A percentile compares a stretch with the other conserved stretches of the same genome.
Evolutionary conservation across 2,113 vertebrate genomes (phyloP).

Genomic region (Nibea albiflora): DNA sequence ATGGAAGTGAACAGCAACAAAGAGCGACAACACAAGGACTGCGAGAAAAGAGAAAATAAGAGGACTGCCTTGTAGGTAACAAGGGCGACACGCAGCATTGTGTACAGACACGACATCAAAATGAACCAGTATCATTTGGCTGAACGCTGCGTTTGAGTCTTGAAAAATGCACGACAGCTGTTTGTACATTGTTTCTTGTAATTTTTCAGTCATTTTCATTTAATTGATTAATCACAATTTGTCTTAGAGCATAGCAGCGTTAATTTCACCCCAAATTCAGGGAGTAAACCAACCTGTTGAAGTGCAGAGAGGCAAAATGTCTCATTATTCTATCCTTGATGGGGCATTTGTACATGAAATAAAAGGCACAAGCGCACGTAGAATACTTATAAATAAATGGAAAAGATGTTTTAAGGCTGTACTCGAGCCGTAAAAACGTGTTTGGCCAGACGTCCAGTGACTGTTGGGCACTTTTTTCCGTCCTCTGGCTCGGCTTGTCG

Average conservation of each 20-base stretch:
- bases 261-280: too few relatives aligned
- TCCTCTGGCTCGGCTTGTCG: constrained; percentile 44
- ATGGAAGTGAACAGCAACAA: constrained; percentile 52
- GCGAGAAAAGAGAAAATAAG: constrained; percentile 10
- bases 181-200: background rate
- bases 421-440: constrained; percentile 24
- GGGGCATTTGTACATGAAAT: background rate
- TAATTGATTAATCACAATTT: background rate
- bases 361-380: background rate
- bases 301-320: background rate
- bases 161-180: background rate
- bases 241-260: background rate
- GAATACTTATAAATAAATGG: constrained; percentile 16
- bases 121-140: background rate
- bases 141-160: background rate
- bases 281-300: background rate
- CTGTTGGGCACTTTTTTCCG: constrained; percentile 3
- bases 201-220: background rate
- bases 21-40: constrained; percentile 60
- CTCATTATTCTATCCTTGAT: background rate
- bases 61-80: constrained; percentile 37
- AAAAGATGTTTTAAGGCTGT: constrained; percentile 33
- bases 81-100: constrained; percentile 33
- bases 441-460: constrained; percentile 39
- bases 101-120: background rate